A percentile compares a stretch with the other conserved stretches of the same genome.
Conservation (phyloP, 2,113 vertebrate species). For the Scortum barcoo region DNA sequence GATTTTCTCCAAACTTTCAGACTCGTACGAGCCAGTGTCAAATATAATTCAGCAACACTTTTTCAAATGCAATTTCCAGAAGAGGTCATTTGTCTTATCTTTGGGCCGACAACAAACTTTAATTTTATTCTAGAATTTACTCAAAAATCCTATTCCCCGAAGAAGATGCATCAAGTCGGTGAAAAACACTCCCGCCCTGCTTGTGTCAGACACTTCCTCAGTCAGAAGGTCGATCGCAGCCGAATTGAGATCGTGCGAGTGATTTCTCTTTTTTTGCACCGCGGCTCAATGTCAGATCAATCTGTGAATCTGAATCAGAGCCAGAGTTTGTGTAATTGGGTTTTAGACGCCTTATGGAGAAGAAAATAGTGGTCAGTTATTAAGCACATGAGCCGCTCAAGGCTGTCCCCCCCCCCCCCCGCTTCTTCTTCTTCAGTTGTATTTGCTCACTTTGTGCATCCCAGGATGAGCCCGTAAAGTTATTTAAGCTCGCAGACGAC, state of each 20-base stretch:
- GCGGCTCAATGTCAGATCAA: constrained; percentile 46
- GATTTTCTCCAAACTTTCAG: not conserved
- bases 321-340: constrained; percentile 28
- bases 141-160: not conserved
- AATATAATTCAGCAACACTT: not conserved
- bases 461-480: constrained; percentile 19
- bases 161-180: not conserved
- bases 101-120: not conserved
- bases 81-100: not conserved
- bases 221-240: not conserved
- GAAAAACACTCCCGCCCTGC: not conserved
- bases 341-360: constrained; percentile 26
- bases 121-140: not conserved
- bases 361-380: constrained; percentile 37
- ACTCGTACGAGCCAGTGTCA: too few species aligned
- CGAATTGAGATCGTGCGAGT: constrained; percentile 27
- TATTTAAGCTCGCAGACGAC: constrained; percentile 34
- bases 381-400: constrained; percentile 30
- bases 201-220: constrained; percentile 5
- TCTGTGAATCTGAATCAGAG: constrained; percentile 17
- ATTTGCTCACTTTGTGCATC: too few species aligned
- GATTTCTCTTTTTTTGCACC: constrained; percentile 25
- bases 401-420: not conserved
- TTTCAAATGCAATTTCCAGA: not conserved
- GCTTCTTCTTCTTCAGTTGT: not conserved